Base-by-base conservation (phyloP, 2,888 invertebrate species). In the Aphrophora alni region DNA sequence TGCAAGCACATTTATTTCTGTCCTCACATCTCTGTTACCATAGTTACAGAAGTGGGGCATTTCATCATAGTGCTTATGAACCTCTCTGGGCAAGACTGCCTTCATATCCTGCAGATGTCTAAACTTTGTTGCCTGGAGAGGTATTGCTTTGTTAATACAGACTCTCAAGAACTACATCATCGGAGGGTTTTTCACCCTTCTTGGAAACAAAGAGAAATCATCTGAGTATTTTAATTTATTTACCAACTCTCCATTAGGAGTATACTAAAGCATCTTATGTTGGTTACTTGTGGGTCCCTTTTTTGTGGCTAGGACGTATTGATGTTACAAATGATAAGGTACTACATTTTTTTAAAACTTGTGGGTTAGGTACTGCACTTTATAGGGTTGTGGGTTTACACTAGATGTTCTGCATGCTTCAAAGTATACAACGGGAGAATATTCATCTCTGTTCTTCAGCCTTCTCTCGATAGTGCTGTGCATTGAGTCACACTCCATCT, bases 401-500 rank as follows among this genome's bases (percentile, higher is more conserved):
- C 76, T 76, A 24, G 76, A n/a, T n/a, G n/a, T n/a, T n/a, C n/a
- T n/a, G n/a, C n/a, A n/a, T n/a, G n/a, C n/a, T n/a, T n/a, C n/a
- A n/a, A n/a, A n/a, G n/a, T n/a, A n/a, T n/a, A n/a, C n/a, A n/a
- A n/a, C n/a, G n/a, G n/a, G n/a, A n/a, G n/a, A n/a, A n/a, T n/a
- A n/a, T n/a, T n/a, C n/a, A n/a, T n/a, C n/a, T n/a, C n/a, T n/a
- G n/a, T n/a, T n/a, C n/a, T n/a, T n/a, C n/a, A n/a, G n/a, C n/a
- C n/a, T n/a, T n/a, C n/a, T n/a, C n/a, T n/a, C n/a, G n/a, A n/a
- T n/a, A n/a, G n/a, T n/a, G n/a, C 76, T 25, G 68, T 76, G 76
- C 76, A 76, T 76, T 3, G 76, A 25, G n/a, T 76, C 76, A 27
- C 76, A 76, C 68, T 76, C 68, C 76, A 76, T 76, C 27, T 76